These are phyloP conservation scores for Drosophila ambigua DNA, from an alignment of 1,140 invertebrate species.

Conservation along the genomic window DNA sequence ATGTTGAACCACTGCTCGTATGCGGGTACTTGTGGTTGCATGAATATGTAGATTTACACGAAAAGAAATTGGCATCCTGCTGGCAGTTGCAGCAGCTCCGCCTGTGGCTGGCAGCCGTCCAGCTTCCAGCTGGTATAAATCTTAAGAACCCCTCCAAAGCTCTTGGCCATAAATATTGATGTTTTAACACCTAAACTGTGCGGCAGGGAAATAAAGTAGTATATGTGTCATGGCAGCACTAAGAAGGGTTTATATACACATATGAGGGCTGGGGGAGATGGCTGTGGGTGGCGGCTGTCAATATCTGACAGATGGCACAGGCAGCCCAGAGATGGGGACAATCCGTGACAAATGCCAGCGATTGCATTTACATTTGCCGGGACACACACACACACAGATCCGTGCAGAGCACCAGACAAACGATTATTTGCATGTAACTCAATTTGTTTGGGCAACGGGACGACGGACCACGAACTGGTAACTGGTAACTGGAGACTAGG, in stretches of 20 bases:
- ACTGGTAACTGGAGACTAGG: background rate
- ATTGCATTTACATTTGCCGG: constrained; percentile 47
- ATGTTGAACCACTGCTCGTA: constrained; percentile 22
- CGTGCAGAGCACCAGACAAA: constrained; percentile 57
- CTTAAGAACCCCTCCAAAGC: too few species aligned
- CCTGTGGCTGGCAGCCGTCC: background rate
- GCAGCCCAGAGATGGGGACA: background rate
- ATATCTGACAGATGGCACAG: constrained; percentile 1
- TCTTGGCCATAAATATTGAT: too few species aligned
- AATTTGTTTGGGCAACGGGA: constrained; percentile 56
- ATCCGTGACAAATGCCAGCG: constrained; percentile 48
- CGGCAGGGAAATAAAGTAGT: too few species aligned
- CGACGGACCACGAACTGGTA: background rate
- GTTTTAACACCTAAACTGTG: too few species aligned
- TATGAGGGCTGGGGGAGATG: too few species aligned
- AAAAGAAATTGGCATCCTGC: constrained; percentile 18
- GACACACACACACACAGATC: constrained; percentile 29
- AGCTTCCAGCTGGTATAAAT: too few species aligned
- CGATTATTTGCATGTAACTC: constrained; percentile 77
- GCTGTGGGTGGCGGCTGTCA: constrained; percentile 2
- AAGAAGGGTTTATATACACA: too few species aligned
- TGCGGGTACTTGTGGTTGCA: constrained; percentile 13
- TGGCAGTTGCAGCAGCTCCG: background rate
- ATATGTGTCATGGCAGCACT: too few species aligned
- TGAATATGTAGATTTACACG: constrained; percentile 8